Base-by-base conservation (phyloP, 2,888 invertebrate species). In the Caenorhabditis japonica region DNA sequence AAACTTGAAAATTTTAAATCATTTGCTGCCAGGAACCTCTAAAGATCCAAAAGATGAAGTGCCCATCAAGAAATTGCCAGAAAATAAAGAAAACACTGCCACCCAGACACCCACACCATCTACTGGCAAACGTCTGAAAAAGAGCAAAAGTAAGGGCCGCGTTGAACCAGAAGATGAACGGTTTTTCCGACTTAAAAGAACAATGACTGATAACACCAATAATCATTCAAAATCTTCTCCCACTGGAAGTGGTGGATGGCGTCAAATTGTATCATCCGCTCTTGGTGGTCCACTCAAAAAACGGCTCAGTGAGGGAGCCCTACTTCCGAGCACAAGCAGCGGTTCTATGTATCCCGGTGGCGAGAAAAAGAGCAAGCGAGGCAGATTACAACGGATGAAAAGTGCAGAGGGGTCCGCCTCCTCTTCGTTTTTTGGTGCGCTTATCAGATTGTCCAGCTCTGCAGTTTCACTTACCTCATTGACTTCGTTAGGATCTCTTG, bases 241-340 rank as follows among this genome's bases (percentile, higher is more conserved):
- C 56, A 56, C 66, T 21, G n/a, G n/a, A n/a, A n/a, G n/a, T n/a
- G n/a, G n/a, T n/a, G n/a, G n/a, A n/a, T 69, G 53, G 59, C 59
- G 66, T n/a, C 58, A 72, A 25, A 59, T 64, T 52, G 58, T 64
- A 46, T 34, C 64, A 10, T 56, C 55, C 44, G 44, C 71, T 15
- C 53, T 72, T 15, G 73, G 74, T 39, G 74, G 70, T 66, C 75
- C 61, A 43, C 68, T 75, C 39, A 75, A 68, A 66, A 71, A 71
- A 62, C 70, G 71, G 47, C 70, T 71, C 19, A 61, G 61, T n/a
- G 75, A 75, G 44, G 70, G 70, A 8, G 66, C 72, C 8, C 49
- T 69, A 27, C 33, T 73, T 8, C 64, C 47, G 8, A 34, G 58
- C 25, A 56, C 43, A 33, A 71, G 58, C 53, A 49, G 39, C 21